phyloP scores from a whole-genome alignment of 2,888 invertebrate genomes.

The Megastigmus dorsalis region DNA sequence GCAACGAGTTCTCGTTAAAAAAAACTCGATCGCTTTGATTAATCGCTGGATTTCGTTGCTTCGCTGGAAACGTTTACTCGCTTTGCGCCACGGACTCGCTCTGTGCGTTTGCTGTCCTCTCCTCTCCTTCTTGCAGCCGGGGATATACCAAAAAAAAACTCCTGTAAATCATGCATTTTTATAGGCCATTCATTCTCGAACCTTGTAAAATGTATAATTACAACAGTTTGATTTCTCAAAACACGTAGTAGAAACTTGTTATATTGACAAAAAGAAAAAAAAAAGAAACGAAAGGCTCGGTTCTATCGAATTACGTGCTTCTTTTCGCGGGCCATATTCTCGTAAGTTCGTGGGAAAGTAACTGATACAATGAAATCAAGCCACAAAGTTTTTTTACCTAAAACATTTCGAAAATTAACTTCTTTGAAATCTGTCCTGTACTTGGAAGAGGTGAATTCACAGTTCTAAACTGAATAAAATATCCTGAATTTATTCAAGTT shows the following conservation, averaged over 20 bases:
- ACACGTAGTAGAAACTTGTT: conserved; percentile 24
- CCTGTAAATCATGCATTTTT: conserved; percentile 51
- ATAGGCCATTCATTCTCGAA: conserved; percentile 39
- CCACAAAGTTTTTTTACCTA: no score
- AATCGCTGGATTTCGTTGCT: conserved; percentile 56
- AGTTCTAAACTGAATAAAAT: no score
- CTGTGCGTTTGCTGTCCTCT: conserved; percentile 1
- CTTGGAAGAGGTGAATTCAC: no score
- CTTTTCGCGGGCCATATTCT: neutral
- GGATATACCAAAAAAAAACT: conserved; percentile 40
- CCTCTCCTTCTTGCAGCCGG: neutral
- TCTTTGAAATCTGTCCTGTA: no score
- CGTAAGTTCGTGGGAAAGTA: conserved; percentile 4
- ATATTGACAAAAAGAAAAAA: conserved; percentile 39
- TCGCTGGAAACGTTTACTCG: conserved; percentile 46
- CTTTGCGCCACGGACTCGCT: conserved; percentile 12
- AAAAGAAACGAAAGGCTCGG: conserved; percentile 20
- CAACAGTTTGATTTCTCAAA: conserved; percentile 41
- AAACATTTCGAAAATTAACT: no score
- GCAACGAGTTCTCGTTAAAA: conserved; percentile 60
- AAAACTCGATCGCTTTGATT: conserved; percentile 59
- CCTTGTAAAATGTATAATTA: conserved; percentile 41
- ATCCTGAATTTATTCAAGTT: no score
- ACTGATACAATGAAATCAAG: neutral
- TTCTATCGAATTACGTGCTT: conserved; percentile 31